These are phyloP conservation scores for Amazona vittata DNA, from an alignment of 2,113 vertebrate genomes.

Conservation along the genomic window DNA sequence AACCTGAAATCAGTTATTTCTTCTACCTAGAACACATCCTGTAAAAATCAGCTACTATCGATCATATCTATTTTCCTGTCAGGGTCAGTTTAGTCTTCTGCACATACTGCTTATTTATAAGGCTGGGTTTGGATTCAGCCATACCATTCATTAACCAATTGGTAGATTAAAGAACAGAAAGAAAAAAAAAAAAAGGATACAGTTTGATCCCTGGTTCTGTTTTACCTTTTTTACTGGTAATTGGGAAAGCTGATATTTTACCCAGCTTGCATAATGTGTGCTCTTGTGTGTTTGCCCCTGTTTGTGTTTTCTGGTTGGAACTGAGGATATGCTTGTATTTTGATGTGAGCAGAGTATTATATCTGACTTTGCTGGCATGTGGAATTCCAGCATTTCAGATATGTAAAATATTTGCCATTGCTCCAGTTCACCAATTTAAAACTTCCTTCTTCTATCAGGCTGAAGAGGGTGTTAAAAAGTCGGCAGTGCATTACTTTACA, in stretches of 20 bases:
- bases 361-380: not conserved
- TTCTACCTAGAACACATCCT: not conserved
- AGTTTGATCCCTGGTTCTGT: not conserved
- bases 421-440: not conserved
- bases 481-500: not conserved
- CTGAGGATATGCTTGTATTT: not conserved
- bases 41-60: not conserved
- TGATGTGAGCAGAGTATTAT: not conserved
- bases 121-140: not conserved
- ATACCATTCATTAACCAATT: not conserved
- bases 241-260: not conserved
- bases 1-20: not conserved
- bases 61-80: not conserved
- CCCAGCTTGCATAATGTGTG: not conserved
- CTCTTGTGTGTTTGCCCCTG: not conserved
- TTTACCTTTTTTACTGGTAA: not conserved
- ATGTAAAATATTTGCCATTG: not conserved
- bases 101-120: not conserved
- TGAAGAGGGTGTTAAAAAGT: not conserved
- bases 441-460: not conserved
- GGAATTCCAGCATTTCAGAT: not conserved
- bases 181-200: not conserved
- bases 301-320: not conserved
- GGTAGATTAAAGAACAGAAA: not conserved
- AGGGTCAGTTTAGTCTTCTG: not conserved